Evolutionary conservation across 2,888 invertebrate genomes (phyloP), one percentile per base, ranked within the genome.

Genomic region (Malacosoma neustria): DNA sequence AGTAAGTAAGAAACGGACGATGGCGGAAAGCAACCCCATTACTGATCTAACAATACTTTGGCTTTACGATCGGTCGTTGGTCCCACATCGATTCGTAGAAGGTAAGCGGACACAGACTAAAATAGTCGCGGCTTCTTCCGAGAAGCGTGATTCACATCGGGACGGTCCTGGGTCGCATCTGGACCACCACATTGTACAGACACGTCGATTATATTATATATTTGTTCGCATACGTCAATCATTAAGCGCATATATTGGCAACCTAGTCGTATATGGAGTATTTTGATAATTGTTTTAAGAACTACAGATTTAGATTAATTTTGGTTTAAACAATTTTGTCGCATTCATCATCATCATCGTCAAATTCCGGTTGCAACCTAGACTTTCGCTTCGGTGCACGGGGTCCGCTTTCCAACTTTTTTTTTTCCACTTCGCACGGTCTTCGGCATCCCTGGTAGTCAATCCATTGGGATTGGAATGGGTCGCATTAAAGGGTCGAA

Each of bases 61-160:
- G 67, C 63, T 67, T 66, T 65, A 72, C 68, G 74, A 70, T 71
- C 76, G 84, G 84, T 82, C 82, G 80, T 82, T 81, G 82, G 82
- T 82, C 84, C 69, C 81, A 65, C 59, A 61, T 62, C 69, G 68
- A 64, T 82, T 82, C 82, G 75, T 76, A 85, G 85, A 85, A 85
- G 74, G 82, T 77, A 81, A 81, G 81, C 84, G 82, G 81, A 84
- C 82, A 75, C 82, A 79, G 66, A 72, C 76, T 74, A 79, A 82
- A 84, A 84, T 82, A 82, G 81, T 73, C 69, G 57, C 72, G 72
- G 73, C 75, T 72, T 70, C 79, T 82, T 84, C 82, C 73, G 74
- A 75, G 80, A 74, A 72, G 53, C 58, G 58, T 85, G 82, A 84
- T 42, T 82, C 82, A 82, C 48, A 40, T 45, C 72, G 73, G 77